Evolutionary conservation across 2,113 vertebrate species (phyloP).

Genomic region (Psilopogon haemacephalus): DNA sequence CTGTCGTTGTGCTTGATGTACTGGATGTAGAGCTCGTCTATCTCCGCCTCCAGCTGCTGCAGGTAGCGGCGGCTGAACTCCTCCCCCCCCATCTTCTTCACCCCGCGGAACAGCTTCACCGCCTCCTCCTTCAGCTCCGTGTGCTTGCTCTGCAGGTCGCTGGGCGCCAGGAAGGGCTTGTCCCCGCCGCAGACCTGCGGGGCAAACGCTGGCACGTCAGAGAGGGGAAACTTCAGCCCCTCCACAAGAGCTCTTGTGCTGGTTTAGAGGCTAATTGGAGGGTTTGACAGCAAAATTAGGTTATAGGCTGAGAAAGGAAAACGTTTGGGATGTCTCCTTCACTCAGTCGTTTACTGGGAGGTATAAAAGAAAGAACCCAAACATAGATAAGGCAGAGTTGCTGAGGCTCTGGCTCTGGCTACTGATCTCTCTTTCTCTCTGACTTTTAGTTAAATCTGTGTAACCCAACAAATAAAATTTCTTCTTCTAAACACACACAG

Average conservation of each 20-base stretch:
- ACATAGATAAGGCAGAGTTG: too few relatives aligned
- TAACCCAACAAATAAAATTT: too few relatives aligned
- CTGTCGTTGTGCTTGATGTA: conserved; percentile 99
- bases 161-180: conserved; percentile 93
- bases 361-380: too few relatives aligned
- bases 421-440: too few relatives aligned
- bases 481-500: too few relatives aligned
- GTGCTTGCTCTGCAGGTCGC: conserved; percentile 89
- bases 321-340: too few relatives aligned
- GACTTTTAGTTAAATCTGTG: too few relatives aligned
- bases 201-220: not conserved
- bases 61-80: conserved; percentile 98
- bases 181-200: conserved; percentile 93
- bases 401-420: too few relatives aligned
- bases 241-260: not conserved
- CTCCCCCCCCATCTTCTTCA: conserved; percentile 99
- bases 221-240: not conserved
- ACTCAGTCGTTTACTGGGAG: too few relatives aligned
- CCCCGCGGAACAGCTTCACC: conserved; percentile 87
- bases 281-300: too few relatives aligned
- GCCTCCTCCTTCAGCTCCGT: conserved; percentile 85
- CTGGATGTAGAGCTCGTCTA: conserved; percentile 96
- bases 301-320: too few relatives aligned
- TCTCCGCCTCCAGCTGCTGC: conserved; percentile 92
- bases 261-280: too few relatives aligned